Evolutionary conservation across 2,888 invertebrate species (phyloP), one percentile per base, ranked within the genome.

Genomic region (Furcula furcula): DNA sequence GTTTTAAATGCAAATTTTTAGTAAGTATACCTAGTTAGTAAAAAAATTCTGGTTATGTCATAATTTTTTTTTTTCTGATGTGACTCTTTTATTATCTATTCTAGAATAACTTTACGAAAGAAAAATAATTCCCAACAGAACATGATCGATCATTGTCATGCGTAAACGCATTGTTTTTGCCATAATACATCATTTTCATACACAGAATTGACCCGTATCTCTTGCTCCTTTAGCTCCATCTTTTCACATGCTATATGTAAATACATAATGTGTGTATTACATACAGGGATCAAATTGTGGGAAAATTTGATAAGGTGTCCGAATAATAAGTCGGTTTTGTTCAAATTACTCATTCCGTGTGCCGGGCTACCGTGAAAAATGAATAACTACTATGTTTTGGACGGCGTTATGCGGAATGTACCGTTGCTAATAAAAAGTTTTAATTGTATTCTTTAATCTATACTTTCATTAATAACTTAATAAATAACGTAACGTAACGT

Each of bases 131-230:
- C 4, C 4, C 55, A 64, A 50, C 58, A 62, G 62, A n/a, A n/a
- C n/a, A n/a, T n/a, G n/a, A 81, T 81, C 70, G 67, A 76, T 81
- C 80, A 79, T 60, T 76, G 80, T 81, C 79, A 71, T 55, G 53
- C 57, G 1, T 32, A 51, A 52, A 47, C 44, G 40, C 44, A 51
- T 43, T 36, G 29, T 54, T 54, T 46, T 50, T 53, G 26, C 18
- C 18, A 29, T 30, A 32, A 29, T 35, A 40, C 34, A 31, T 29
- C 14, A 26, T 34, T 22, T 19, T 36, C 32, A 9, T 34, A 40
- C 31, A 27, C 22, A 13, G 64, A 55, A 44, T 34, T 35, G 34
- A 30, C 29, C 58, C 44, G 50, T 68, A 60, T 22, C 0, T 2
- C 31, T n/a, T 26, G 2, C n/a, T n/a, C n/a, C 16, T 16, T 3